These are phyloP conservation scores for Artemia sp. DNA, from an alignment of 2,888 invertebrate species.

Conservation along the genomic window DNA sequence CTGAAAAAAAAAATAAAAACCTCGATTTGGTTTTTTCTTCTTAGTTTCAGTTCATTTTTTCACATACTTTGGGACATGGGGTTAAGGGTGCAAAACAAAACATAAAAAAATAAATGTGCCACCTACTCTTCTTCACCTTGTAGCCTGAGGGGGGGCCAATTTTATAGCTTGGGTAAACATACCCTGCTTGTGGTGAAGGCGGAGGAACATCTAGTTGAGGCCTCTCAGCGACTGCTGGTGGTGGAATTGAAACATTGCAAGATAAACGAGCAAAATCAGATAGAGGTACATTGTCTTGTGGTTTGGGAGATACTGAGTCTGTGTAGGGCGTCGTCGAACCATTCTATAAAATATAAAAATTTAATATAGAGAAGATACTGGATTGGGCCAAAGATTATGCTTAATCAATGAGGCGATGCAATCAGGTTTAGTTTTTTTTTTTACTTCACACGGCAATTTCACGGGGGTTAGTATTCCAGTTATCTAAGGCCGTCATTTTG, in stretches of 20 bases:
- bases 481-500: no score
- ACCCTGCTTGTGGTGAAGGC: conserved; percentile 6
- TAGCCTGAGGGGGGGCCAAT: conserved; percentile 9
- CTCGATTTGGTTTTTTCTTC: no score
- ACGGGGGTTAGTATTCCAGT: no score
- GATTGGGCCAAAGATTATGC: no score
- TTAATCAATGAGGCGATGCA: no score
- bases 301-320: neutral
- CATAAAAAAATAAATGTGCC: neutral
- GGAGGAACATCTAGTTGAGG: neutral
- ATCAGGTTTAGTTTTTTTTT: no score
- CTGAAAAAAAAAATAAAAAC: no score
- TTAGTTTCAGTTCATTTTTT: no score
- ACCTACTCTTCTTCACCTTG: conserved; percentile 8
- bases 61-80: no score
- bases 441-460: no score
- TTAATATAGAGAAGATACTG: no score
- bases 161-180: conserved; percentile 15
- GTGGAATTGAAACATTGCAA: neutral
- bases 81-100: no score
- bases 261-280: conserved; percentile 6
- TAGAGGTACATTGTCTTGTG: neutral
- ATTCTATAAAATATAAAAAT: neutral
- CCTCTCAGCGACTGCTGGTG: neutral
- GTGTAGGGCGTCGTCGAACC: neutral